Percentiles rank a stretch among this genome's conserved stretches.
Evolutionary conservation across 2,797 vertebrate genomes (phyloP).

Genomic region (Gymnoscopelus braueri): DNA sequence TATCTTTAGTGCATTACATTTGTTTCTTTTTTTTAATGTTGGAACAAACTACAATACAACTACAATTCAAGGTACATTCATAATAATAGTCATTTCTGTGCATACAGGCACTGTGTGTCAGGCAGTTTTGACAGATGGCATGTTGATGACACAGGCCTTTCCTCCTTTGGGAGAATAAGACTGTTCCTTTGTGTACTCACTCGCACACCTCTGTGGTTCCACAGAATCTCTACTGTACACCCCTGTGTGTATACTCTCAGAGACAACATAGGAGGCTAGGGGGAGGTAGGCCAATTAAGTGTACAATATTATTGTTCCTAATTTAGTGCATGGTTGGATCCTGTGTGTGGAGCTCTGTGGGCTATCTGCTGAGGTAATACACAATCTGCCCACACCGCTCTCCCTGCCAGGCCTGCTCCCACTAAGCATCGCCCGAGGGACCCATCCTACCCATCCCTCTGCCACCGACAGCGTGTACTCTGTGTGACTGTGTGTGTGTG

Average conservation of each 20-base stretch:
- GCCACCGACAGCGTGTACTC: constrained; percentile 4
- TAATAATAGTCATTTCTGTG: constrained; percentile 1
- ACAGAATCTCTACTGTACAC: constrained; percentile 70
- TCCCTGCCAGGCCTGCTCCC: constrained; percentile 91
- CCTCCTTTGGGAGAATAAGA: constrained; percentile 27
- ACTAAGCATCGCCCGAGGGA: constrained; percentile 96
- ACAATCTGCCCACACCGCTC: constrained; percentile 96
- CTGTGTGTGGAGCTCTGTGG: constrained; percentile 95
- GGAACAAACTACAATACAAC: too few species aligned
- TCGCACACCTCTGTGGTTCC: constrained; percentile 61
- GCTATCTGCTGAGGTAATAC: constrained; percentile 93
- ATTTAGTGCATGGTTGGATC: constrained; percentile 99
- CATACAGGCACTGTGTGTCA: constrained; percentile 8
- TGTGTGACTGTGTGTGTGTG: constrained; percentile 44
- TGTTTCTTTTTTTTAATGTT: too few species aligned
- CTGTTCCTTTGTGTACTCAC: constrained; percentile 53
- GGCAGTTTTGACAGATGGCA: not conserved
- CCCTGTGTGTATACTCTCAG: constrained; percentile 67
- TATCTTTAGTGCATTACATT: too few species aligned
- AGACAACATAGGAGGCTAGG: constrained; percentile 47
- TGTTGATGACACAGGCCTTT: constrained; percentile 20
- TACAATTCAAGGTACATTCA: too few species aligned
- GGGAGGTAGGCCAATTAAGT: constrained; percentile 89
- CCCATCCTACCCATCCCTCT: constrained; percentile 74
- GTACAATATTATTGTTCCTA: constrained; percentile 95